These are phyloP conservation scores for Cataglyphis livida DNA, from an alignment of 2,888 invertebrate species.

Conservation along the genomic window DNA sequence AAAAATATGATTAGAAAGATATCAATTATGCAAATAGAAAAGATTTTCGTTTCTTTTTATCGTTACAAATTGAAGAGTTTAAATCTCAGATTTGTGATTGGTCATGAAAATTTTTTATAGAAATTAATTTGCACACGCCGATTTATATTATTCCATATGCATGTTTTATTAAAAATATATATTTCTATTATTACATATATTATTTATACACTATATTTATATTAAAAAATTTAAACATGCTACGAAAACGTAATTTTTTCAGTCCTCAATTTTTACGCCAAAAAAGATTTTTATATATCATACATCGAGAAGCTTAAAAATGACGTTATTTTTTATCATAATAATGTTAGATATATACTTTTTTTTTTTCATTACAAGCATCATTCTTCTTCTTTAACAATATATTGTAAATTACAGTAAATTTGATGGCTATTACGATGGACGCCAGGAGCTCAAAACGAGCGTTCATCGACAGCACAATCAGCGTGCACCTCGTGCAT, in stretches of 20 bases:
- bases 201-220: too few relatives aligned
- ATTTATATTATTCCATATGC: background rate
- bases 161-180: background rate
- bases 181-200: background rate
- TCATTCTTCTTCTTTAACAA: background rate
- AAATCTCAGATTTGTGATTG: background rate
- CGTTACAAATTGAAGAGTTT: background rate
- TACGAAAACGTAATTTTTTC: background rate
- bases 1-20: conserved; percentile 1
- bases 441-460: background rate
- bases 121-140: background rate
- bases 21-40: background rate
- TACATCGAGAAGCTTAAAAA: background rate
- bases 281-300: background rate
- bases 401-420: background rate
- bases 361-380: background rate
- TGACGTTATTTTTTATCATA: background rate
- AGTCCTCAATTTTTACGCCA: background rate
- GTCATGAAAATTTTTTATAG: background rate
- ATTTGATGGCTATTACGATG: background rate
- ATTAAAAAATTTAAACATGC: background rate
- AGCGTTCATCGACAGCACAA: background rate
- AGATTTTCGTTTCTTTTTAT: background rate
- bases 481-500: background rate
- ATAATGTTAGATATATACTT: background rate